Evolutionary conservation across 2,113 vertebrate species (phyloP), one percentile per base, ranked within the genome.

Genomic region (Aphyosemion australe): DNA sequence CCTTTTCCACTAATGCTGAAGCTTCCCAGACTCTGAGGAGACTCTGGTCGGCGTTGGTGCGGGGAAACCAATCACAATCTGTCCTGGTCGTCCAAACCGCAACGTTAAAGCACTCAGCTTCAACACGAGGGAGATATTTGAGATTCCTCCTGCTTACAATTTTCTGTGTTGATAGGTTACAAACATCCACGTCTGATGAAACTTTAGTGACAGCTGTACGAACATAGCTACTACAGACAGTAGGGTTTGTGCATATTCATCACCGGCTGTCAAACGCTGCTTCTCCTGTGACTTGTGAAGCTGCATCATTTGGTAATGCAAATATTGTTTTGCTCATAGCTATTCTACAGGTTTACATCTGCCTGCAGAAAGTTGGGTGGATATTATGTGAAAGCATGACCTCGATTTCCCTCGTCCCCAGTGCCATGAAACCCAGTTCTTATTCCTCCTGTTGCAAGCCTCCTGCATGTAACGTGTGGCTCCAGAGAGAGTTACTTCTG

Each of bases 321-420:
- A 60, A 80, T 59, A 53, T 77, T 62, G 60, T 61, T 76, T 74
- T 70, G 65, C 41, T 57, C 47, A 57, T 60, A 74, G 75, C 73
- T 59, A 80, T 60, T 31, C 67, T 46, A 47, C 63, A n/a, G 58
- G 60, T 51, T 72, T 20, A 55, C 45, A 72, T 76, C 71, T 74
- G 53, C 52, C 75, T 43, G 66, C 66, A 69, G 69, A 78, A 48
- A 66, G 78, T 63, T 71, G 68, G 71, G 79, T 65, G 60, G 80
- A 78, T 37, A 14, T 73, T 68, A 72, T 61, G 52, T 79, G 66
- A 80, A 74, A 71, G 88, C 88, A 86, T 89, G 84, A 79, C 75
- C 84, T 81, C 46, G 81, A 69, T 72, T 53, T 34, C 56, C 51
- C 50, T 42, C 7, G 7, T 64, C 58, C 60, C 62, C 45, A 54